These are phyloP conservation scores for Leucoraja erinaceus DNA, from an alignment of 2,113 vertebrate genomes.

Conservation along the genomic window DNA sequence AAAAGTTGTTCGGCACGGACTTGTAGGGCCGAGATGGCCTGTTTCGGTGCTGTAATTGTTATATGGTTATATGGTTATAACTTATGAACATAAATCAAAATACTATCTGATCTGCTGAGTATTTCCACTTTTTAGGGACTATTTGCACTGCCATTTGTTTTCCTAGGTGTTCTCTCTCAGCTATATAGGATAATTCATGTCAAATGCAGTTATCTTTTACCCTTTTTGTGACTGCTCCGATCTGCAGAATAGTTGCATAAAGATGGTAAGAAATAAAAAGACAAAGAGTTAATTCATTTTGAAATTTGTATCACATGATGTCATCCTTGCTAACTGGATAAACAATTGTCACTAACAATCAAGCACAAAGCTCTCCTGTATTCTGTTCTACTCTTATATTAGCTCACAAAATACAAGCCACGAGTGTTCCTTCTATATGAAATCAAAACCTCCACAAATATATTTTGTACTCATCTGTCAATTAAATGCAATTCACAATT, in stretches of 20 bases:
- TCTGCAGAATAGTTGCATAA: too few species aligned
- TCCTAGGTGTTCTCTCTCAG: too few species aligned
- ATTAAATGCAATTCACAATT: too few species aligned
- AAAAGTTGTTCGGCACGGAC: too few species aligned
- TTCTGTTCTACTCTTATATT: not conserved
- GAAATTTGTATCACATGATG: not conserved
- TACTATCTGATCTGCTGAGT: too few species aligned
- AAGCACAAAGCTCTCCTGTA: not conserved
- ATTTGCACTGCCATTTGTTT: too few species aligned
- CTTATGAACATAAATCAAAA: too few species aligned
- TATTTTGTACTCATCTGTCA: not conserved
- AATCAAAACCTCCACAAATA: not conserved
- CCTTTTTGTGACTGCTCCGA: not conserved
- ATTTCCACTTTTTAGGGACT: too few species aligned
- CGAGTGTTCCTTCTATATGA: not conserved
- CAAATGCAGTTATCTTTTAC: not conserved
- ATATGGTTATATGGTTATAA: too few species aligned
- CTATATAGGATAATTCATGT: too few species aligned
- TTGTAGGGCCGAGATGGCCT: too few species aligned
- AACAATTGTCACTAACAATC: constrained; percentile 11
- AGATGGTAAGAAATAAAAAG: not conserved
- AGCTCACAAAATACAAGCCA: not conserved
- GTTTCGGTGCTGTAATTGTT: too few species aligned
- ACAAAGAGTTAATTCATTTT: not conserved
- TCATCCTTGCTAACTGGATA: not conserved